Evolutionary conservation across 30 jellyfish, hydroid and myxozoan genomes (phyloP).

Genomic region (Turritopsis dohrnii): DNA sequence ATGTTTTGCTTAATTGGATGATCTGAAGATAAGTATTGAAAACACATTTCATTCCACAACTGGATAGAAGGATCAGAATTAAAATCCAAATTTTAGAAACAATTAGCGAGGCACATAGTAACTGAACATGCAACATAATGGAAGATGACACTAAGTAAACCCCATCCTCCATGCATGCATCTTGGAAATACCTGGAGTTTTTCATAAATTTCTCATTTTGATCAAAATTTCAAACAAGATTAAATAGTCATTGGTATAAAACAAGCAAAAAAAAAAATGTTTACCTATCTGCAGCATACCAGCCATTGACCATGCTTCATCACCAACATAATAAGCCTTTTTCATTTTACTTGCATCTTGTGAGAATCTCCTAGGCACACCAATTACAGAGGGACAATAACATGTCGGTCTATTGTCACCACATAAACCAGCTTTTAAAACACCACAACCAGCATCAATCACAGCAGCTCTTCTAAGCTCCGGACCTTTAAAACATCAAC

Average conservation of each 20-base stretch:
- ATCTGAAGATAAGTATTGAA: slow-evolving; percentile 54
- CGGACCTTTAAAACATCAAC: slow-evolving; percentile 22
- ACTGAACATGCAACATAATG: too few species aligned
- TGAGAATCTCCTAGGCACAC: slow-evolving; percentile 92
- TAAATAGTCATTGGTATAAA: too few species aligned
- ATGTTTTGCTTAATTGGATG: slow-evolving; percentile 79
- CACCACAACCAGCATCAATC: slow-evolving; percentile 92
- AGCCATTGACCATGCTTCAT: slow-evolving; percentile 74
- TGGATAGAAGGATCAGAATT: slow-evolving; percentile 6
- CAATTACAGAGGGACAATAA: slow-evolving; percentile 83
- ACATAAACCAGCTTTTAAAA: slow-evolving; percentile 80
- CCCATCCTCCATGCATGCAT: too few species aligned
- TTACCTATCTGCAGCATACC: slow-evolving; percentile 95
- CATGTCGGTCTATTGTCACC: slow-evolving; percentile 73
- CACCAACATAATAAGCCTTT: slow-evolving; percentile 83
- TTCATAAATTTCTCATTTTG: too few species aligned
- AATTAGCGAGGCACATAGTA: not conserved
- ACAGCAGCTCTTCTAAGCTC: slow-evolving; percentile 54
- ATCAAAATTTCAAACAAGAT: too few species aligned
- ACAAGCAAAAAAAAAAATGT: not conserved
- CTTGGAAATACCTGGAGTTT: too few species aligned
- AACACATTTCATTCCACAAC: too few species aligned
- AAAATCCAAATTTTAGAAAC: too few species aligned
- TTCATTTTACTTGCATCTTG: slow-evolving; percentile 77
- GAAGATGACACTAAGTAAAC: too few species aligned